A percentile compares a stretch with the other conserved stretches of the same genome.
Conservation (phyloP, 2,888 invertebrate species). For the Dorcus hopei region DNA sequence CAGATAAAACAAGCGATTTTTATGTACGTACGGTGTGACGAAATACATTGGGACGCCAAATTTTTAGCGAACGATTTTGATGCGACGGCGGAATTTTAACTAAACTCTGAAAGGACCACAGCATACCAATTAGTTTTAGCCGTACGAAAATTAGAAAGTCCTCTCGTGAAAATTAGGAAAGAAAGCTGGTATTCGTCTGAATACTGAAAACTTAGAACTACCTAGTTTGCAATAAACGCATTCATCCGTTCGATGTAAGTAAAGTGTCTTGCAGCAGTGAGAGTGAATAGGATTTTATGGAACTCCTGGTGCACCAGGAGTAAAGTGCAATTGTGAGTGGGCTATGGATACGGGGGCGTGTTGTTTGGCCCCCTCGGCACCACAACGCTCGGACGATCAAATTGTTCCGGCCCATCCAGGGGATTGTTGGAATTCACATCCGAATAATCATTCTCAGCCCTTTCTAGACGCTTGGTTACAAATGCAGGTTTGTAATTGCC, state of each 20-base stretch:
- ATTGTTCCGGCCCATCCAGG: slow-evolving; percentile 45
- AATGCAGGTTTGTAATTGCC: slow-evolving; percentile 39
- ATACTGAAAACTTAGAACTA: not conserved
- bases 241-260: too few species aligned
- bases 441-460: slow-evolving; percentile 37
- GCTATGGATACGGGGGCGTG: slow-evolving; percentile 49
- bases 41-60: too few species aligned
- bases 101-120: too few species aligned
- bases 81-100: too few species aligned
- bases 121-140: too few species aligned
- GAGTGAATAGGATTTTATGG: slow-evolving; percentile 14
- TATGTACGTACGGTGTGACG: too few species aligned
- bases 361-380: slow-evolving; percentile 45
- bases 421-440: slow-evolving; percentile 50
- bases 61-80: too few species aligned
- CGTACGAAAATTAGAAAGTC: too few species aligned
- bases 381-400: slow-evolving; percentile 47
- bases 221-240: too few species aligned
- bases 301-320: slow-evolving; percentile 23
- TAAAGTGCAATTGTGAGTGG: slow-evolving; percentile 30
- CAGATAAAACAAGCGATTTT: too few species aligned
- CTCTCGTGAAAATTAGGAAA: not conserved
- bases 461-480: slow-evolving; percentile 49
- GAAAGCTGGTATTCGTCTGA: not conserved
- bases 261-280: not conserved